Conservation (phyloP, 2,888 invertebrate genomes). For the Drosophila ezoana region DNA sequence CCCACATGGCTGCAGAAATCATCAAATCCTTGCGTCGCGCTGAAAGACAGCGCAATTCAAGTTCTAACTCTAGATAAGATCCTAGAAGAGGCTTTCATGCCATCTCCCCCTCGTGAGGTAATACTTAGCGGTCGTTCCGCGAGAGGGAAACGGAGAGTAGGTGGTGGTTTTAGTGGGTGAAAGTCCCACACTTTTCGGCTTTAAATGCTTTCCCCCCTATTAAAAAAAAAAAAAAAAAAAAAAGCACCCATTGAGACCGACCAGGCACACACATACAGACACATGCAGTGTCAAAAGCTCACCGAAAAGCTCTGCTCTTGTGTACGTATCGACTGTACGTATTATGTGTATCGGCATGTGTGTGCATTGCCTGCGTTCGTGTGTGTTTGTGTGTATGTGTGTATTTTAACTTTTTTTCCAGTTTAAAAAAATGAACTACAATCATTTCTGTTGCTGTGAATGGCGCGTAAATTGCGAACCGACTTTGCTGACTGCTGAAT, state of each 20-base stretch:
- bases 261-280: conserved; percentile 21
- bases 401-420: conserved; percentile 51
- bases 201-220: no score
- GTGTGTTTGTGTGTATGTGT: conserved; percentile 20
- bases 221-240: no score
- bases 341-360: conserved; percentile 21
- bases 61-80: no score
- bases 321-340: conserved; percentile 25
- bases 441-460: conserved; percentile 42
- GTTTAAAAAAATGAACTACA: conserved; percentile 50
- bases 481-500: conserved; percentile 35
- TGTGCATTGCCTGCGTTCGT: conserved; percentile 1
- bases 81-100: no score
- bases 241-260: conserved; percentile 30
- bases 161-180: no score
- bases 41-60: no score
- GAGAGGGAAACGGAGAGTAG: no score
- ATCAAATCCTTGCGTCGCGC: no score
- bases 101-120: no score
- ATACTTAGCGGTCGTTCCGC: no score
- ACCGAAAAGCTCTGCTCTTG: conserved; percentile 51
- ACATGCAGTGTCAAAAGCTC: conserved; percentile 62
- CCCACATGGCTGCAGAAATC: no score
- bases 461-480: conserved; percentile 26
- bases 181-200: no score